A percentile compares a stretch with the other conserved stretches of the same genome.
Evolutionary conservation across 2,113 vertebrate genomes (phyloP).

Genomic region (Barnardius zonarius): DNA sequence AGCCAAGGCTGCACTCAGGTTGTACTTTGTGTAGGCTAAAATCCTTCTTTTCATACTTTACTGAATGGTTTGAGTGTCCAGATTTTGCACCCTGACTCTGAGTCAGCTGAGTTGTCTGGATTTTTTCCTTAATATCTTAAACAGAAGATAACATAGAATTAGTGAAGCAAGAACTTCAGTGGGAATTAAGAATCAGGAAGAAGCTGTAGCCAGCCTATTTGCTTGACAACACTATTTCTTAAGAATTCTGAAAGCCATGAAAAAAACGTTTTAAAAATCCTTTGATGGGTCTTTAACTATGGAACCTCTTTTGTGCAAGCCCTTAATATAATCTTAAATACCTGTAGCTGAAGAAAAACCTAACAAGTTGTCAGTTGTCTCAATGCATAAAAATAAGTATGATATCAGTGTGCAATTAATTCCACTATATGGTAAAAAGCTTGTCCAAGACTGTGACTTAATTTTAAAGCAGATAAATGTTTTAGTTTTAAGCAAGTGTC

Average conservation of each 20-base stretch:
- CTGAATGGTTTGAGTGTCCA: not conserved
- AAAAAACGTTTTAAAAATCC: not conserved
- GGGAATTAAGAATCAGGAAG: not conserved
- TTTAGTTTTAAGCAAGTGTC: not conserved
- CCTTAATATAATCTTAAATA: not conserved
- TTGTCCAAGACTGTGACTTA: not conserved
- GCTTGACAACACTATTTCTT: not conserved
- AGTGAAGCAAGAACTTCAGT: not conserved
- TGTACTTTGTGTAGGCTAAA: not conserved
- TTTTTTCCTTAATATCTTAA: not conserved
- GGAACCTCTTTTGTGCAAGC: not conserved
- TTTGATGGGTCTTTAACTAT: not conserved
- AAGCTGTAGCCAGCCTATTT: not conserved
- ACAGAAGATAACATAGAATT: not conserved
- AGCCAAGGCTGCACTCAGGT: not conserved
- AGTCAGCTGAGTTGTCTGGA: not conserved
- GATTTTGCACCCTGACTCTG: not conserved
- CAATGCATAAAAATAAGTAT: not conserved
- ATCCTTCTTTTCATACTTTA: not conserved
- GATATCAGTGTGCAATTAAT: slow-evolving; percentile 4
- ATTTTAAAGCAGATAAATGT: not conserved
- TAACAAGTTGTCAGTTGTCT: slow-evolving; percentile 8
- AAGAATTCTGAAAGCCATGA: not conserved
- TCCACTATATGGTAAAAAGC: not conserved
- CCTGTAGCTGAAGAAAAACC: not conserved